Conservation (phyloP, 1,140 invertebrate genomes). For the Drosophila tani region DNA sequence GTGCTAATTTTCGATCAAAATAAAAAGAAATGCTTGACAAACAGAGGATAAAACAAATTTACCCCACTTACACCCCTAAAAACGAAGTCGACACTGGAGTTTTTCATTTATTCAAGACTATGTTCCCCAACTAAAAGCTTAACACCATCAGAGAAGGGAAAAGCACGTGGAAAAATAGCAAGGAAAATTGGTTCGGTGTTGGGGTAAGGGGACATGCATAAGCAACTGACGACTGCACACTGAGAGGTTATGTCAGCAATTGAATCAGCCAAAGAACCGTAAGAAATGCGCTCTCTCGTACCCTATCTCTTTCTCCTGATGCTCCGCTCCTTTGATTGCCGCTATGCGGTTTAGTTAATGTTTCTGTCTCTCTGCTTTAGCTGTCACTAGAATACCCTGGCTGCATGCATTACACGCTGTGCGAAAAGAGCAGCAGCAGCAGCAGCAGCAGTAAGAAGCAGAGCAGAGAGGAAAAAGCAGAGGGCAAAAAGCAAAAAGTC, state of each 20-base stretch:
- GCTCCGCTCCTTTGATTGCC: constrained; percentile 14
- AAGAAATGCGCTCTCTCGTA: constrained; percentile 23
- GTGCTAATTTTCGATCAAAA: neutral
- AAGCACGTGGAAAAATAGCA: neutral
- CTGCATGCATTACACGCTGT: constrained; percentile 19
- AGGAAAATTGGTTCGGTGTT: neutral
- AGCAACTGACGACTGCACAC: constrained; percentile 32
- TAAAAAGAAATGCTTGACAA: neutral
- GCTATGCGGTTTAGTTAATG: constrained; percentile 40
- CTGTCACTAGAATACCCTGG: constrained; percentile 12
- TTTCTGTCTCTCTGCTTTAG: constrained; percentile 13
- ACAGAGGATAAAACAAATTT: neutral
- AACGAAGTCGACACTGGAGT: neutral
- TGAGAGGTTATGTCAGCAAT: constrained; percentile 53
- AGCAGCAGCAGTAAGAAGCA: constrained; percentile 1
- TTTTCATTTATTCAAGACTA: constrained; percentile 11
- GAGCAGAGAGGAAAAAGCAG: neutral
- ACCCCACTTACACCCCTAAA: neutral
- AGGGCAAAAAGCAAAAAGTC: constrained; percentile 53
- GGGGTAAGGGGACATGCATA: neutral
- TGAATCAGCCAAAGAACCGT: constrained; percentile 32
- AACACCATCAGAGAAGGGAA: neutral
- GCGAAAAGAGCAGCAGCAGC: constrained; percentile 11
- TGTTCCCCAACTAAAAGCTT: neutral
- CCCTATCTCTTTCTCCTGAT: neutral